Conservation (phyloP, 2,888 invertebrate species). For the Creontiades dilutus region DNA sequence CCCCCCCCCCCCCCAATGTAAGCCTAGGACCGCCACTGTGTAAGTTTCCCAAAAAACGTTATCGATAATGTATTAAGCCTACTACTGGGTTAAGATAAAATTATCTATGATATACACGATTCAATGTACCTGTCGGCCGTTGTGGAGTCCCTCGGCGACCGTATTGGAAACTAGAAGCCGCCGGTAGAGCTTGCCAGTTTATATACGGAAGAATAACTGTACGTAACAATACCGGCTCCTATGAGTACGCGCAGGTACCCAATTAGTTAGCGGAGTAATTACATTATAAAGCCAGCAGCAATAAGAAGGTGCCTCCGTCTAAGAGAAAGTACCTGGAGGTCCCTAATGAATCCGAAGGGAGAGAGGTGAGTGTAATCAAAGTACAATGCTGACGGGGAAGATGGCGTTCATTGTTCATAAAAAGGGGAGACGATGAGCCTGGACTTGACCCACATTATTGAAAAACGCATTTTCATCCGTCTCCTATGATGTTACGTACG, state of each 20-base stretch:
- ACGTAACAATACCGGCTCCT: neutral
- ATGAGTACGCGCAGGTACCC: neutral
- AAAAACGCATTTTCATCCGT: no score
- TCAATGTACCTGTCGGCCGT: no score
- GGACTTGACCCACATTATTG: neutral
- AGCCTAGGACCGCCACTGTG: no score
- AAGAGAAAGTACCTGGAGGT: neutral
- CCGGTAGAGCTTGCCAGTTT: constrained; percentile 7
- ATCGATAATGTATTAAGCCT: no score
- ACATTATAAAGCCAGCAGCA: neutral
- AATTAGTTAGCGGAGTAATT: neutral
- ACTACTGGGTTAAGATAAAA: no score
- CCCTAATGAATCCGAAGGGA: neutral
- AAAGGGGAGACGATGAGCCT: neutral
- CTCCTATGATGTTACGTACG: no score
- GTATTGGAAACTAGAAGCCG: constrained; percentile 19
- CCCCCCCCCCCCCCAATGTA: no score
- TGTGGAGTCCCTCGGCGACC: neutral
- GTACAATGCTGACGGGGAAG: constrained; percentile 11
- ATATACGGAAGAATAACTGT: constrained; percentile 20
- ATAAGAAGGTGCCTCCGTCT: neutral
- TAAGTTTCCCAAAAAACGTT: no score
- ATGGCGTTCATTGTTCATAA: neutral
- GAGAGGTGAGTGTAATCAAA: neutral
- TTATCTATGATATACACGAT: no score